Evolutionary conservation across 1,140 invertebrate species (phyloP).

Genomic region (Bombus cullumanus): DNA sequence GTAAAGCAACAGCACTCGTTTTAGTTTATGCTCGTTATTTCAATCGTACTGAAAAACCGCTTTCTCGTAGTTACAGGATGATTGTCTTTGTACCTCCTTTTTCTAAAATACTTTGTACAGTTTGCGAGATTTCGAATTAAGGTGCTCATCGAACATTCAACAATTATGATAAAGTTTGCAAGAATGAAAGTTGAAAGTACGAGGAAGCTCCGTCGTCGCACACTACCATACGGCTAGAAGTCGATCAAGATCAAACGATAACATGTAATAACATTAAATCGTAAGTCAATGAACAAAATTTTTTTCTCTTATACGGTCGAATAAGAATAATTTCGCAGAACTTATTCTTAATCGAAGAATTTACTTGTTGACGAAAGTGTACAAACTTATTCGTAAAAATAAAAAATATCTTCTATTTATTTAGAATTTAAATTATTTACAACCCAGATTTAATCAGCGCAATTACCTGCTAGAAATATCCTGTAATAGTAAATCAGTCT

Average conservation of each 20-base stretch:
- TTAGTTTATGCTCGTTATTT: conserved; percentile 14
- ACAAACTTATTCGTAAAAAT: conserved; percentile 76
- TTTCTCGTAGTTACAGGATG: conserved; percentile 56
- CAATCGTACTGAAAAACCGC: conserved; percentile 13
- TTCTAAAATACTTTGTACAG: conserved; percentile 67
- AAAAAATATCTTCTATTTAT: conserved; percentile 74
- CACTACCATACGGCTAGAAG: conserved; percentile 17
- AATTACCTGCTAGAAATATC: conserved; percentile 54
- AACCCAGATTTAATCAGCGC: conserved; percentile 49
- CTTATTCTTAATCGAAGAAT: conserved; percentile 62
- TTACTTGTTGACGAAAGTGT: conserved; percentile 75
- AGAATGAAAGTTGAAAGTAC: conserved; percentile 19
- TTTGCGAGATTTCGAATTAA: conserved; percentile 57
- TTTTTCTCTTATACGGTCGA: conserved; percentile 14
- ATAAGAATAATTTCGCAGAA: conserved; percentile 42
- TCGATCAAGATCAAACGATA: conserved; percentile 23
- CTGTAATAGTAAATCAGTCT: conserved; percentile 53
- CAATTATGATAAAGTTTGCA: neutral
- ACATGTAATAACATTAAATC: neutral
- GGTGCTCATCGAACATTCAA: conserved; percentile 39
- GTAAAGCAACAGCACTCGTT: conserved; percentile 24
- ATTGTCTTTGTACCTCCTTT: conserved; percentile 60
- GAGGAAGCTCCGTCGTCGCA: neutral
- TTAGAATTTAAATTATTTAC: conserved; percentile 58
- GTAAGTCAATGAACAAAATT: conserved; percentile 18